phyloP scores from a whole-genome alignment of 2,888 invertebrate genomes.

The Thymelicus lineola region DNA sequence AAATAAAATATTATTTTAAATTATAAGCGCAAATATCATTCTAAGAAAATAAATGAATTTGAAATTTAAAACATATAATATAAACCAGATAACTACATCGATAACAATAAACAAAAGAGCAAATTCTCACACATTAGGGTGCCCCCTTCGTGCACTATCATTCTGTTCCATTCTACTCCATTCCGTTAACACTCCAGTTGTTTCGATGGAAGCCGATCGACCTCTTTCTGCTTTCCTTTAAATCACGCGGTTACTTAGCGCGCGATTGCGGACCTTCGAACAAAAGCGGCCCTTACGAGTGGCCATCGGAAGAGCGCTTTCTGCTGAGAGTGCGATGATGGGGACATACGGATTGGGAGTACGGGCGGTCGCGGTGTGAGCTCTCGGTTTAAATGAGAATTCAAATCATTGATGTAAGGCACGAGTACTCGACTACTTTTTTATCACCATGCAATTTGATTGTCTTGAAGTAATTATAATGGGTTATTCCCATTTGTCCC shows the following conservation, averaged over 20 bases:
- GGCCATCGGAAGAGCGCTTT: conserved; percentile 59
- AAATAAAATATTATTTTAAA: no score
- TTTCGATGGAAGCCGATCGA: conserved; percentile 24
- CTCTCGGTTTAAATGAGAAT: neutral
- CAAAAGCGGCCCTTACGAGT: conserved; percentile 56
- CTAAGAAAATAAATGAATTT: no score
- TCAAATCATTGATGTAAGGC: no score
- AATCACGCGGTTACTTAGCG: conserved; percentile 63
- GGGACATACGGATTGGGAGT: conserved; percentile 6
- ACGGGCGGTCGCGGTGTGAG: neutral
- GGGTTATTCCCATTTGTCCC: no score
- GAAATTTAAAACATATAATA: no score
- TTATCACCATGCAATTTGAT: no score
- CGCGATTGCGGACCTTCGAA: conserved; percentile 47
- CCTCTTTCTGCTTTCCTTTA: conserved; percentile 42
- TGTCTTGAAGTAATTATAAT: no score
- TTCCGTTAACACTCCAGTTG: conserved; percentile 32
- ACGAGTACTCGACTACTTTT: no score
- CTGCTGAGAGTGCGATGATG: conserved; percentile 36
- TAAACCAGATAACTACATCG: no score
- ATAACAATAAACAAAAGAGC: no score
- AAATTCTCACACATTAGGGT: neutral
- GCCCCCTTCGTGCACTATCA: conserved; percentile 10
- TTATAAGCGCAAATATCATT: no score
- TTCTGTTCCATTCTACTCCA: conserved; percentile 12